Percentiles rank a stretch among this genome's conserved stretches.
Conservation (phyloP, 2,797 vertebrate species). For the Selene dorsalis region DNA sequence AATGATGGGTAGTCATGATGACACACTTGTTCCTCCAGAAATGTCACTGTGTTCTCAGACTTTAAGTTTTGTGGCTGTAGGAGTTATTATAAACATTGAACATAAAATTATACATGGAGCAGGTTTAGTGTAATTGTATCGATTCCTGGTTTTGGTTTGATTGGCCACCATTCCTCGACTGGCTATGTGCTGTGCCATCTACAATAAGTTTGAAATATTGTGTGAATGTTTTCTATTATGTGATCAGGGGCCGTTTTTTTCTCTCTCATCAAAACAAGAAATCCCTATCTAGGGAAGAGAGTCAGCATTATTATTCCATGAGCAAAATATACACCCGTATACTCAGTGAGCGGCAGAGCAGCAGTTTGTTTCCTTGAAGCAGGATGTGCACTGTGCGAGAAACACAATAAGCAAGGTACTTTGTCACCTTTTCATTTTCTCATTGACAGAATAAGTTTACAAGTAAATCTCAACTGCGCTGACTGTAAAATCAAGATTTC, state of each 20-base stretch:
- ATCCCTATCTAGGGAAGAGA: neutral
- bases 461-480: too few species aligned
- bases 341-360: neutral
- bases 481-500: too few species aligned
- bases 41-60: neutral
- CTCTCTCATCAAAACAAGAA: too few species aligned
- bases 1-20: neutral
- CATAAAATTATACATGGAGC: neutral
- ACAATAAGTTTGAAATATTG: too few species aligned
- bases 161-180: too few species aligned
- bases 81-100: neutral
- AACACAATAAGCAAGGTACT: too few species aligned
- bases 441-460: too few species aligned
- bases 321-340: neutral
- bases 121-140: neutral
- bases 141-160: too few species aligned
- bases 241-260: neutral
- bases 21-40: neutral
- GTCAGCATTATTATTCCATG: neutral
- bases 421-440: too few species aligned
- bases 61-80: neutral
- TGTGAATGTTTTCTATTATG: neutral
- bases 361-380: too few species aligned
- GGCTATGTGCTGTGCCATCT: too few species aligned
- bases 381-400: too few species aligned